Conservation (phyloP, 2,888 invertebrate genomes). For the Odontomyia ornata region DNA sequence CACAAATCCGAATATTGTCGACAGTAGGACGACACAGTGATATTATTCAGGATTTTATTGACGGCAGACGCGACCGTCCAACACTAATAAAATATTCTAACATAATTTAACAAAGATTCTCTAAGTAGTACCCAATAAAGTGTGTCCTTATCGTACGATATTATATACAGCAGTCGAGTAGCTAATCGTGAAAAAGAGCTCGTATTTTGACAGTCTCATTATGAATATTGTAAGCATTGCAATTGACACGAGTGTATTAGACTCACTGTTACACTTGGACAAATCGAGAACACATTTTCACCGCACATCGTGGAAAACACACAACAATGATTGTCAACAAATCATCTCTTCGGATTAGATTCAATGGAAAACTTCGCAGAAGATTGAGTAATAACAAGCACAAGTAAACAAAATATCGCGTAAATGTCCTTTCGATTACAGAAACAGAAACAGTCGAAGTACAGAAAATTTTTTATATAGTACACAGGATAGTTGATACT, state of each 20-base stretch:
- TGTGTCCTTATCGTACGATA: not conserved
- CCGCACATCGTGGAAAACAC: not conserved
- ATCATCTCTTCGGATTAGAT: not conserved
- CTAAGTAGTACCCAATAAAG: not conserved
- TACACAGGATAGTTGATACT: not conserved
- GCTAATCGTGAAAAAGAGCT: not conserved
- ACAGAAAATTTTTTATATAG: not conserved
- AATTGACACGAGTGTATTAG: slow-evolving; percentile 21
- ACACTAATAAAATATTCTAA: too few species aligned
- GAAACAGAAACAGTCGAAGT: not conserved
- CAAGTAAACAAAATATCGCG: not conserved
- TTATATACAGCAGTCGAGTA: not conserved
- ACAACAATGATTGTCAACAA: slow-evolving; percentile 13
- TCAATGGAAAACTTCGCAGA: not conserved
- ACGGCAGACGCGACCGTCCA: too few species aligned
- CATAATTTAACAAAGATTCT: not conserved
- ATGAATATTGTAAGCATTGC: not conserved
- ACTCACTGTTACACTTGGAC: not conserved
- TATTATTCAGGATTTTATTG: too few species aligned
- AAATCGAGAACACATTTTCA: not conserved
- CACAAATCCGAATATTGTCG: too few species aligned
- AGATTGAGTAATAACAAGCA: not conserved
- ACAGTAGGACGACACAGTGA: too few species aligned
- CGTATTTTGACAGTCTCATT: slow-evolving; percentile 18
- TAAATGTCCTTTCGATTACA: not conserved